phyloP scores from a whole-genome alignment of 2,888 invertebrate genomes.

The Camptogramma bilineatum region DNA sequence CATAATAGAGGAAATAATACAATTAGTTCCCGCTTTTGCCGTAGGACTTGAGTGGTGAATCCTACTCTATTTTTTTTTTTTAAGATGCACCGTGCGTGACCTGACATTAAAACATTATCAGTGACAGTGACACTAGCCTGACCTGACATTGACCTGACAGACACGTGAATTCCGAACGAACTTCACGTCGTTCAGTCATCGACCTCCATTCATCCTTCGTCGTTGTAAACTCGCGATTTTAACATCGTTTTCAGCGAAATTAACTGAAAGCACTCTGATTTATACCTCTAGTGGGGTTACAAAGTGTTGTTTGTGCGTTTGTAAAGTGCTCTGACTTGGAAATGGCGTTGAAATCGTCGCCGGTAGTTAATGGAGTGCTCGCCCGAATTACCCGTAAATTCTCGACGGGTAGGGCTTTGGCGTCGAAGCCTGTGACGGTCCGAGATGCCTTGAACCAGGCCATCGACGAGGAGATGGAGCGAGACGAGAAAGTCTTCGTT shows the following conservation, averaged over 20 bases:
- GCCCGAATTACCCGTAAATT: conserved; percentile 70
- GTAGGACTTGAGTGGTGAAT: too few species aligned
- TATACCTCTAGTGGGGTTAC: conserved; percentile 50
- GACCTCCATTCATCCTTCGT: conserved; percentile 84
- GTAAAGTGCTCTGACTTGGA: conserved; percentile 57
- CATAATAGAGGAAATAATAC: too few species aligned
- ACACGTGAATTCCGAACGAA: conserved; percentile 34
- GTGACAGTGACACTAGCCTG: conserved; percentile 22
- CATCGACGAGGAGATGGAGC: conserved; percentile 97
- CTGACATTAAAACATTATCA: background rate
- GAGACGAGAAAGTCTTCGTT: conserved; percentile 95
- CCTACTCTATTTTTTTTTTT: too few species aligned
- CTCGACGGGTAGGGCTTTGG: conserved; percentile 70
- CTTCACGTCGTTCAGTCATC: conserved; percentile 39
- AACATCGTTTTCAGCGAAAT: conserved; percentile 63
- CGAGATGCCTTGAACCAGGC: conserved; percentile 98
- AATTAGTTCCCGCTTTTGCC: too few species aligned
- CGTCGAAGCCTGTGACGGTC: conserved; percentile 92
- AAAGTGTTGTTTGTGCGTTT: conserved; percentile 52
- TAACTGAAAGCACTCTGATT: conserved; percentile 45
- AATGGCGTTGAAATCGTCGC: conserved; percentile 82
- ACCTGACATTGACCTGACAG: background rate
- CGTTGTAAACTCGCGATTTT: conserved; percentile 57
- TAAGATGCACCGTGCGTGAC: too few species aligned
- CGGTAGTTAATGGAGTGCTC: conserved; percentile 67